These are phyloP conservation scores for Pogonus chalceus DNA, from an alignment of 1,140 invertebrate species.

Conservation along the genomic window DNA sequence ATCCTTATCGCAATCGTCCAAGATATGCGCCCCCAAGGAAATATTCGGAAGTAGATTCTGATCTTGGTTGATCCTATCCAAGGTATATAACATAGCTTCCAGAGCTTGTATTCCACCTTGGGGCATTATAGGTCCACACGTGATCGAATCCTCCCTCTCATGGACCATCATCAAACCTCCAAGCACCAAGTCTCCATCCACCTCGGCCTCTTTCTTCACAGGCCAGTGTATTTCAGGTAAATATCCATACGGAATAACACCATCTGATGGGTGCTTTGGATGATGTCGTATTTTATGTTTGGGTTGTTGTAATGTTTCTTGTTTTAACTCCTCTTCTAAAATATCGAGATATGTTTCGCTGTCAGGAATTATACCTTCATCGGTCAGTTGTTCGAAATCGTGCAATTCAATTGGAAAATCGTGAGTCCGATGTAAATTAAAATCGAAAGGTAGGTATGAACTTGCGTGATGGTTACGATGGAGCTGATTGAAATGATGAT, in stretches of 20 bases:
- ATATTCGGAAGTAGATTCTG: constrained; percentile 52
- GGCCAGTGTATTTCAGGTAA: constrained; percentile 52
- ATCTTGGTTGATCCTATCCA: constrained; percentile 63
- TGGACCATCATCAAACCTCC: constrained; percentile 93
- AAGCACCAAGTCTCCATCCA: constrained; percentile 74
- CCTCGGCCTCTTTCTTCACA: constrained; percentile 71
- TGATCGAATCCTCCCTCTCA: constrained; percentile 66
- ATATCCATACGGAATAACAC: not conserved
- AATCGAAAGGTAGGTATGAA: not conserved
- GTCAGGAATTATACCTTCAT: not conserved
- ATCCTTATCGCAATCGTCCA: constrained; percentile 87
- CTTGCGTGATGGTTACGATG: not conserved
- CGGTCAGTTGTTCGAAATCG: not conserved
- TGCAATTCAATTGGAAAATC: not conserved
- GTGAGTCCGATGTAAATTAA: not conserved
- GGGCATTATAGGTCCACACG: constrained; percentile 79
- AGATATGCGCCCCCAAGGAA: constrained; percentile 67
- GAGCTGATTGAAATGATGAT: not conserved
- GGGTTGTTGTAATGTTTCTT: not conserved
- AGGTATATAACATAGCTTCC: constrained; percentile 78
- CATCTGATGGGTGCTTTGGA: not conserved
- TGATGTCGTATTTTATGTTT: not conserved
- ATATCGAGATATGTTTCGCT: not conserved
- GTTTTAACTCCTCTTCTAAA: not conserved
- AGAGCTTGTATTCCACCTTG: constrained; percentile 78